Conservation (phyloP, 2,113 vertebrate genomes). For the Colaptes auratus region DNA sequence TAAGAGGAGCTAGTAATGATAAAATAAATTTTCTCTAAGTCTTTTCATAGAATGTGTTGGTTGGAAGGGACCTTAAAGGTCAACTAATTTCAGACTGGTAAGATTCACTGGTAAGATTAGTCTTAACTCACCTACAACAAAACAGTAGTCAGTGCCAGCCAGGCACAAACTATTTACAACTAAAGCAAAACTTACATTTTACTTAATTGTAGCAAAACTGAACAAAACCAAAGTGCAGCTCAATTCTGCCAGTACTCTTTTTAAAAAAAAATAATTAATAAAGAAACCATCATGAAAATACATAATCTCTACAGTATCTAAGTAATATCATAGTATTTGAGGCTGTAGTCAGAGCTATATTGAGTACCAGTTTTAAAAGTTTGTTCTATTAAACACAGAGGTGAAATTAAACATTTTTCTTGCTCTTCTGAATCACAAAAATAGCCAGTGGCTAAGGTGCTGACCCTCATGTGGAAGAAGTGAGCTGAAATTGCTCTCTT, state of each 20-base stretch:
- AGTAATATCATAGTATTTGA: neutral
- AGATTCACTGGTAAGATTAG: neutral
- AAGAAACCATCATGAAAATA: neutral
- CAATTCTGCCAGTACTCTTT: neutral
- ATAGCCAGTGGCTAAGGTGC: conserved; percentile 21
- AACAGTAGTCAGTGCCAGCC: neutral
- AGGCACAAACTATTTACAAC: neutral
- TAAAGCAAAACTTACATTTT: neutral
- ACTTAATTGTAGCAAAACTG: neutral
- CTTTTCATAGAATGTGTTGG: neutral
- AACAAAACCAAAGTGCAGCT: neutral
- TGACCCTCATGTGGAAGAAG: neutral
- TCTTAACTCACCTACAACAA: neutral
- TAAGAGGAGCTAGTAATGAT: neutral
- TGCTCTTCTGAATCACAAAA: neutral
- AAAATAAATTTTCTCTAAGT: neutral
- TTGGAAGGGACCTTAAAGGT: too few relatives aligned
- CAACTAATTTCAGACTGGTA: neutral
- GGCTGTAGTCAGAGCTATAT: neutral
- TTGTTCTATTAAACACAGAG: neutral
- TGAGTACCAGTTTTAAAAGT: neutral
- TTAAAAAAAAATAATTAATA: neutral
- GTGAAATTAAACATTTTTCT: neutral
- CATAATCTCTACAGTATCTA: neutral
- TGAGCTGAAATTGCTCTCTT: conserved; percentile 22